Evolutionary conservation across 2,888 invertebrate genomes (phyloP).

Genomic region (Drosophila emarginata): DNA sequence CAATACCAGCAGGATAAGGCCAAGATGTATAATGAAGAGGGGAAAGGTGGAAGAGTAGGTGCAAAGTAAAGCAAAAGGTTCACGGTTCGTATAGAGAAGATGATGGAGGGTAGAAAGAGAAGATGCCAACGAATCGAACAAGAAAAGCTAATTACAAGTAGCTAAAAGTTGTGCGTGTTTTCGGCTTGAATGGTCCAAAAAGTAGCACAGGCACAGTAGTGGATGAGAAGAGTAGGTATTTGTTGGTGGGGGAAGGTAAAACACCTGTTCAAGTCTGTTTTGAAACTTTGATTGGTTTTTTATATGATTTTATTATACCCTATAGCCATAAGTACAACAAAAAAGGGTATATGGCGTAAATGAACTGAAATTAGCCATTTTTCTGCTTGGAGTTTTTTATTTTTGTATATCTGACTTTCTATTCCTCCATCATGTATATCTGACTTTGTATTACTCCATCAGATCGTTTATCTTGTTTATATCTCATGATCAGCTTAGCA

Average conservation of each 20-base stretch:
- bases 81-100: not conserved
- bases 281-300: slow-evolving; percentile 73
- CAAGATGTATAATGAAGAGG: too few species aligned
- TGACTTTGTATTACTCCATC: too few species aligned
- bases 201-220: slow-evolving; percentile 3
- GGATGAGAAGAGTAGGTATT: not conserved
- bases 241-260: slow-evolving; percentile 33
- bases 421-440: too few species aligned
- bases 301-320: slow-evolving; percentile 50
- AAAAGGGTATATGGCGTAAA: not conserved
- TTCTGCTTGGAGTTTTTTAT: too few species aligned
- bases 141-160: slow-evolving; percentile 78
- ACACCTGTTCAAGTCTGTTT: slow-evolving; percentile 68
- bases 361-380: too few species aligned
- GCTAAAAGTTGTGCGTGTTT: slow-evolving; percentile 72
- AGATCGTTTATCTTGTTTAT: too few species aligned
- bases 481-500: too few species aligned
- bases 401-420: too few species aligned
- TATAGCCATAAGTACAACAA: not conserved
- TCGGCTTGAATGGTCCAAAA: slow-evolving; percentile 55
- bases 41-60: not conserved
- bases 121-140: slow-evolving; percentile 69
- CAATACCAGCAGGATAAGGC: slow-evolving; percentile 35
- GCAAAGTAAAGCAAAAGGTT: not conserved
- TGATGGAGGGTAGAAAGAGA: not conserved